phyloP scores from a whole-genome alignment of 1,140 invertebrate species.

The Mizuhopecten yessoensis region DNA sequence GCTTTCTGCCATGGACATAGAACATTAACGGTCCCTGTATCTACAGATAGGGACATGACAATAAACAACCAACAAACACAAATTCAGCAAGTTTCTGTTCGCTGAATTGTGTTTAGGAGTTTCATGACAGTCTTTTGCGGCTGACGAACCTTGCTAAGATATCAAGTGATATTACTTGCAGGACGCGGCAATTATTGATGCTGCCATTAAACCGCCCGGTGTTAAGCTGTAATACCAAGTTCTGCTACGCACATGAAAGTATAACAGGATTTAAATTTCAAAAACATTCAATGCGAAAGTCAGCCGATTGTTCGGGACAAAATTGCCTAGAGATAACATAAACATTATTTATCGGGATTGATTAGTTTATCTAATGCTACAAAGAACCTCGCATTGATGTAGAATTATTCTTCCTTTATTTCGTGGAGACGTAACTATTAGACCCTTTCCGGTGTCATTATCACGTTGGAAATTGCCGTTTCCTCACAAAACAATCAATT shows the following conservation, averaged over 20 bases:
- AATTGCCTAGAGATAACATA: not conserved
- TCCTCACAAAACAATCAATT: not conserved
- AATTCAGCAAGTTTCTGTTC: not conserved
- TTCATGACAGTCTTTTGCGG: not conserved
- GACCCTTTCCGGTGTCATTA: not conserved
- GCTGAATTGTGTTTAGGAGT: not conserved
- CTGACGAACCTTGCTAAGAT: not conserved
- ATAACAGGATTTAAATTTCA: not conserved
- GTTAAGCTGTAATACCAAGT: not conserved
- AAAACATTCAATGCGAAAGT: not conserved
- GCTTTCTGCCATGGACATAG: slow-evolving; percentile 9
- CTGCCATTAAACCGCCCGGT: not conserved
- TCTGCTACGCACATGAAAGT: not conserved
- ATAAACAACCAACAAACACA: not conserved
- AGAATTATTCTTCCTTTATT: not conserved
- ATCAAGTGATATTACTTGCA: not conserved
- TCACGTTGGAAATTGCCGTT: not conserved
- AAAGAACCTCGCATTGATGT: not conserved
- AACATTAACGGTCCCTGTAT: not conserved
- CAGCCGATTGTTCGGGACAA: not conserved
- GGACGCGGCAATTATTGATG: not conserved
- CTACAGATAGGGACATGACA: not conserved
- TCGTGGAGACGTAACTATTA: slow-evolving; percentile 15
- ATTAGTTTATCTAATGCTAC: slow-evolving; percentile 39
- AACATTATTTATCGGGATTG: not conserved